Conservation (phyloP, 2,113 vertebrate genomes). For the Peucedramus taeniatus region DNA sequence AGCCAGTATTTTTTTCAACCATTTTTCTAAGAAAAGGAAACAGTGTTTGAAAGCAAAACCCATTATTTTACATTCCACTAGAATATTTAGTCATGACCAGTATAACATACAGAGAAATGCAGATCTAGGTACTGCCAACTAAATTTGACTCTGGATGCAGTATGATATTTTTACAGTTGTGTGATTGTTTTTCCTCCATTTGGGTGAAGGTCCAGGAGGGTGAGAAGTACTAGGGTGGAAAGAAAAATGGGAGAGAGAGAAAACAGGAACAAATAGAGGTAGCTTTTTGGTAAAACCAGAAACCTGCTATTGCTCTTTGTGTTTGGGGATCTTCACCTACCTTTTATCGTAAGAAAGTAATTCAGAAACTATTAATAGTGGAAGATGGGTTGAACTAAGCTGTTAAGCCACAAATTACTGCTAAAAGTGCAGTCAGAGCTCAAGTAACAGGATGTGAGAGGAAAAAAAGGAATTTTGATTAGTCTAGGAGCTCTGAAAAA, state of each 20-base stretch:
- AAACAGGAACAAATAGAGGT: neutral
- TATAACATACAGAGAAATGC: neutral
- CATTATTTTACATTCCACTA: neutral
- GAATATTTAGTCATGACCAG: slow-evolving; percentile 2
- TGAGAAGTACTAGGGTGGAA: neutral
- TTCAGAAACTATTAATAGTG: neutral
- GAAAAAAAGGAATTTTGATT: neutral
- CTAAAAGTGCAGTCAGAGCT: neutral
- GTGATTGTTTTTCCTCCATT: neutral
- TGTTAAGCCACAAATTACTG: neutral
- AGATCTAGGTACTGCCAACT: neutral
- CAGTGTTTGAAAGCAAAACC: neutral
- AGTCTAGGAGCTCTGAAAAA: neutral
- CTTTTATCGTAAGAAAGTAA: neutral
- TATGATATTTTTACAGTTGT: neutral
- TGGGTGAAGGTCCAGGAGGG: neutral
- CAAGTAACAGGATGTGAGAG: neutral
- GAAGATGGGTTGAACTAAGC: neutral
- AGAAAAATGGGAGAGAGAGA: neutral
- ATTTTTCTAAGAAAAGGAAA: slow-evolving; percentile 5
- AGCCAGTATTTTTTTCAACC: neutral
- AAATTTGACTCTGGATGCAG: neutral
- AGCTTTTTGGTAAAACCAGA: neutral
- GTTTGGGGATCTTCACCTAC: neutral
- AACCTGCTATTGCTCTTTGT: neutral